These are phyloP conservation scores for Philopedon plagiatum DNA, from an alignment of 2,888 invertebrate species.

Conservation along the genomic window DNA sequence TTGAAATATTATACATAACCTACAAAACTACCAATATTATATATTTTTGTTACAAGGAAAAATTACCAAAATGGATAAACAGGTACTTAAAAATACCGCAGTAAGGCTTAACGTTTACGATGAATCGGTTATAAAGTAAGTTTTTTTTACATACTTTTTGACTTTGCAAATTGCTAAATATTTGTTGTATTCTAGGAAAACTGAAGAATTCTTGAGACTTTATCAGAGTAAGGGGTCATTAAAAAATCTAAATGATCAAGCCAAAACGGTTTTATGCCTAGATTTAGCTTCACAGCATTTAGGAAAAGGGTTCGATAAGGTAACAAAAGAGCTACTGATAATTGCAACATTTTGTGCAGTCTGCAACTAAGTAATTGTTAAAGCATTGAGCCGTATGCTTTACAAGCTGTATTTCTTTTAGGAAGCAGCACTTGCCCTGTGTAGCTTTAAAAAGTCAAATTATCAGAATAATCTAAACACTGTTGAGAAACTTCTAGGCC, in stretches of 20 bases:
- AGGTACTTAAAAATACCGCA: constrained; percentile 48
- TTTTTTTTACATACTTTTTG: too few relatives aligned
- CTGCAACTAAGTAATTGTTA: too few relatives aligned
- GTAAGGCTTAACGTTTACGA: constrained; percentile 54
- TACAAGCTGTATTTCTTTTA: constrained; percentile 55
- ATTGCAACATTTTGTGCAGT: too few relatives aligned
- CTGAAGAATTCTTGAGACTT: constrained; percentile 71
- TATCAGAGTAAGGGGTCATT: constrained; percentile 69
- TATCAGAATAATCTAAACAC: constrained; percentile 74
- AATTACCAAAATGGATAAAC: constrained; percentile 42
- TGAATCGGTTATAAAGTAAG: constrained; percentile 53
- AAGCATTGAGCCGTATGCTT: too few relatives aligned
- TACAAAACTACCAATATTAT: background rate
- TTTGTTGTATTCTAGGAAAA: constrained; percentile 55
- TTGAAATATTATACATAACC: background rate
- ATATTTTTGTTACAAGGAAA: background rate
- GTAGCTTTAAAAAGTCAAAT: constrained; percentile 72
- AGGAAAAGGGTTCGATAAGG: constrained; percentile 72
- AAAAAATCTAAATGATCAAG: constrained; percentile 72
- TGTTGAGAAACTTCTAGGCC: constrained; percentile 74
- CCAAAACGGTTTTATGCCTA: constrained; percentile 75
- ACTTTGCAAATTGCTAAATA: too few relatives aligned
- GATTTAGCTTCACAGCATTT: constrained; percentile 73
- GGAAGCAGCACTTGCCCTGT: constrained; percentile 74
- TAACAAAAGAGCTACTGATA: too few relatives aligned